Percentiles rank a stretch among this genome's conserved stretches.
phyloP scores from a whole-genome alignment of 2,113 vertebrate genomes.

The Semnornis frantzii region DNA sequence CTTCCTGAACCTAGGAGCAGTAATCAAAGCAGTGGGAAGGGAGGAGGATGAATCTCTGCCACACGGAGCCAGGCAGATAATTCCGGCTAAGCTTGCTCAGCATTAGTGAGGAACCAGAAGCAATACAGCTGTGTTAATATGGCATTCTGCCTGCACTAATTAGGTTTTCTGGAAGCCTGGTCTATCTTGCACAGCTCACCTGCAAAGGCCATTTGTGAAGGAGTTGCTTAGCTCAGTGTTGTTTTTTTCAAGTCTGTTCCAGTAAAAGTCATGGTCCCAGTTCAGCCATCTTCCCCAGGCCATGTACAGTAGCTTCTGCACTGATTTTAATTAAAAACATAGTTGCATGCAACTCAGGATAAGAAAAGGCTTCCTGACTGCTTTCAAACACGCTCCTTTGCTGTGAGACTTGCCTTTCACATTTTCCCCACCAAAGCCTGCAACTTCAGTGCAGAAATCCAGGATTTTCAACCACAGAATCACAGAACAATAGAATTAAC shows the following conservation, averaged over 20 bases:
- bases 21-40: neutral
- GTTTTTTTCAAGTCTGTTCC: neutral
- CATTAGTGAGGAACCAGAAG: neutral
- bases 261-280: neutral
- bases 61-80: neutral
- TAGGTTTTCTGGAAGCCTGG: neutral
- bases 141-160: conserved; percentile 26
- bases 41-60: neutral
- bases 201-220: neutral
- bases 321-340: neutral
- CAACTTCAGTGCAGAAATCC: neutral
- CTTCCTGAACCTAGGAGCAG: neutral
- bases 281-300: neutral
- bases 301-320: neutral
- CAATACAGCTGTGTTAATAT: neutral
- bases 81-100: conserved; percentile 15
- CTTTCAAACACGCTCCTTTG: neutral
- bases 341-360: neutral
- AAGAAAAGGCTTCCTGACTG: neutral
- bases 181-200: neutral
- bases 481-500: no score
- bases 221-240: neutral
- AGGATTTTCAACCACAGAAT: neutral
- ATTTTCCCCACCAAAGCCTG: neutral
- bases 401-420: neutral